Evolutionary conservation across 2,113 vertebrate genomes (phyloP).

Genomic region (Phaetusa simplex): DNA sequence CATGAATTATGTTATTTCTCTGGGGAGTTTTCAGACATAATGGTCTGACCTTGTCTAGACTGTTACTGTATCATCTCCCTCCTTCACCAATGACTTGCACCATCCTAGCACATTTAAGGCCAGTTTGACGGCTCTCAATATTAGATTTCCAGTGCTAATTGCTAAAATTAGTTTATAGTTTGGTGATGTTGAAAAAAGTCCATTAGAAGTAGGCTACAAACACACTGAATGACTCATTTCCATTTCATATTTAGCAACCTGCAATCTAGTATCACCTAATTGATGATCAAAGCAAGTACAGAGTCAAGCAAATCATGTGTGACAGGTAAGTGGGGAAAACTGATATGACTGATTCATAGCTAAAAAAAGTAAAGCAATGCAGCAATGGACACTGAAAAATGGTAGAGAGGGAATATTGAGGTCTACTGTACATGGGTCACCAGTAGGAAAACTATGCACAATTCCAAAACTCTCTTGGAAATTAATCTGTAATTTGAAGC

Average conservation of each 20-base stretch:
- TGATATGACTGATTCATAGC: neutral
- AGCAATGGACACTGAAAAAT: neutral
- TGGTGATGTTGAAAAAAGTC: neutral
- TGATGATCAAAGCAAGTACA: neutral
- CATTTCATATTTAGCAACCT: neutral
- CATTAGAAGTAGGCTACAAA: neutral
- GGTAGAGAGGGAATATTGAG: neutral
- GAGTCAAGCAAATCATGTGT: neutral
- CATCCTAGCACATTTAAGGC: neutral
- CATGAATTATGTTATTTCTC: neutral
- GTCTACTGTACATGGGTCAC: neutral
- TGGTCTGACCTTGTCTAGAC: neutral
- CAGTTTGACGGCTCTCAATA: neutral
- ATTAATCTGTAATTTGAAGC: neutral
- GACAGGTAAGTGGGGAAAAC: neutral
- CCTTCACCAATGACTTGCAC: neutral
- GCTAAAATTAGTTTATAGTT: neutral
- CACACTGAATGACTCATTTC: neutral
- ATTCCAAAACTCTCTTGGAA: neutral
- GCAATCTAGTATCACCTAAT: neutral
- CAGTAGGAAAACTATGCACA: neutral
- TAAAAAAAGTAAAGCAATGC: neutral
- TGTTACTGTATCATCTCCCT: neutral
- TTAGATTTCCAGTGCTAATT: neutral
- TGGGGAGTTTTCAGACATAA: neutral